These are phyloP conservation scores for Amphibalanus amphitrite DNA, from an alignment of 1,140 invertebrate genomes.

Conservation along the genomic window DNA sequence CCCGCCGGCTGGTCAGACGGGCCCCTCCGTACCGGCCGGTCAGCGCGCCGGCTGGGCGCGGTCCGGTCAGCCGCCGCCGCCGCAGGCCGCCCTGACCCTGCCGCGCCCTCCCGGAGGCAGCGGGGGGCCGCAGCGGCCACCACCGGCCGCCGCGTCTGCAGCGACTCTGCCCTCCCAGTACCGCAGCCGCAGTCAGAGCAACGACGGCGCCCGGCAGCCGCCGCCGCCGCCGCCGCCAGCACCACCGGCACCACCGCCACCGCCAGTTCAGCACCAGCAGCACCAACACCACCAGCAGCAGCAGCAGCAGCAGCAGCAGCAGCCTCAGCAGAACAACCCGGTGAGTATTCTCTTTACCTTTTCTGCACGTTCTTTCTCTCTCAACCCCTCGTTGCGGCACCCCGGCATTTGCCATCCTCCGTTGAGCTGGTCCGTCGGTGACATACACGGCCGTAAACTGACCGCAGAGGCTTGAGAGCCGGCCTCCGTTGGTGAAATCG, in stretches of 20 bases:
- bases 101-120: slow-evolving; percentile 12
- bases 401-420: too few species aligned
- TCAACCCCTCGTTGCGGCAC: too few species aligned
- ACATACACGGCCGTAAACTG: too few species aligned
- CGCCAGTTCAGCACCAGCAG: slow-evolving; percentile 10
- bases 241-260: slow-evolving; percentile 11
- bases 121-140: slow-evolving; percentile 8
- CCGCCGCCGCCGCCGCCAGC: slow-evolving; percentile 10
- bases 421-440: too few species aligned
- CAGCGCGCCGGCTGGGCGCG: neutral
- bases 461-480: too few species aligned
- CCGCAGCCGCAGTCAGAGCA: slow-evolving; percentile 7
- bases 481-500: too few species aligned
- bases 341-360: too few species aligned
- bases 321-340: slow-evolving; percentile 7
- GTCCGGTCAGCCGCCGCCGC: neutral
- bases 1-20: neutral
- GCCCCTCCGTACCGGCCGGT: neutral
- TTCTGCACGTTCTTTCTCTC: too few species aligned
- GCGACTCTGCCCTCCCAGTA: slow-evolving; percentile 12
- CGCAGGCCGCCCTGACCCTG: slow-evolving; percentile 5
- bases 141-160: slow-evolving; percentile 9
- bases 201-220: slow-evolving; percentile 11
- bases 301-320: slow-evolving; percentile 10
- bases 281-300: slow-evolving; percentile 11